Evolutionary conservation across 2,888 invertebrate species (phyloP).

Genomic region (Polylopha cassiicola): DNA sequence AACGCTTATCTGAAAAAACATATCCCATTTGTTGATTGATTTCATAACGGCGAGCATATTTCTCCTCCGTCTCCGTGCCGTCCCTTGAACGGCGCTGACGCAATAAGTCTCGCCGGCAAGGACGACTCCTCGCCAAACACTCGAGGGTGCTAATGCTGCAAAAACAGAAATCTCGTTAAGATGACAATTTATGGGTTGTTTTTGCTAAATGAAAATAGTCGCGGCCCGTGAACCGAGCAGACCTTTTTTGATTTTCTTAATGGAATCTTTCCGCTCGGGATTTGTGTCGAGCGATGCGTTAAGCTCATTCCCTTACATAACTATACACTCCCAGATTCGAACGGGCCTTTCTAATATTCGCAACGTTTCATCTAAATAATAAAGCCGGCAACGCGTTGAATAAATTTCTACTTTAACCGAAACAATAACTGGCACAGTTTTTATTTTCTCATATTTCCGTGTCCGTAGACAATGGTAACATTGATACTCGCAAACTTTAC

Average conservation of each 20-base stretch:
- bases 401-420: constrained; percentile 3
- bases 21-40: constrained; percentile 11
- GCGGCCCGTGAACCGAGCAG: constrained; percentile 66
- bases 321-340: constrained; percentile 44
- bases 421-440: constrained; percentile 6
- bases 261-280: constrained; percentile 75
- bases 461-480: constrained; percentile 47
- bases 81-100: constrained; percentile 44
- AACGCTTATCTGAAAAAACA: not conserved
- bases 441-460: constrained; percentile 36
- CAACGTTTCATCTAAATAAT: not conserved
- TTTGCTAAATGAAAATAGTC: constrained; percentile 78
- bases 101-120: constrained; percentile 42
- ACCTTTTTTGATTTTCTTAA: constrained; percentile 78
- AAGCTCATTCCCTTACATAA: constrained; percentile 58
- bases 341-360: constrained; percentile 5
- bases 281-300: constrained; percentile 67
- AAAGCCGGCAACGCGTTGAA: too few relatives aligned
- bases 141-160: constrained; percentile 69
- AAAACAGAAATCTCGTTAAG: constrained; percentile 77
- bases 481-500: constrained; percentile 64
- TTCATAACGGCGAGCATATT: constrained; percentile 18
- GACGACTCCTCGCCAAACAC: constrained; percentile 51
- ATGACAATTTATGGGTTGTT: constrained; percentile 78
- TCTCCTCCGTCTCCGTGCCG: constrained; percentile 22